phyloP scores from a whole-genome alignment of 2,113 vertebrate species.

The Carassius carassius region DNA sequence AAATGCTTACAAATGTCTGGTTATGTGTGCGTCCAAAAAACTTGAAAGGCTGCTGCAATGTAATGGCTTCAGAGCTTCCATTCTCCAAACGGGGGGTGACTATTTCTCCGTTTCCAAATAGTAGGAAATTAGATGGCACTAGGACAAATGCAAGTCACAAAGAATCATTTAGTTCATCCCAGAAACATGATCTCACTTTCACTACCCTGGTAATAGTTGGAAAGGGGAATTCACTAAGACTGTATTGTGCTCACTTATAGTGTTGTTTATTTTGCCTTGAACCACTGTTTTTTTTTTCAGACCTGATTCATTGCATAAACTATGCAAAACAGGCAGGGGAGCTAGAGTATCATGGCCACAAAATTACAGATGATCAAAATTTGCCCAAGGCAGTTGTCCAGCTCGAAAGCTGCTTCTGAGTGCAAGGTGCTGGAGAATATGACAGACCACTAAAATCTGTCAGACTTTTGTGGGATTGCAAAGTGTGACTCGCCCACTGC shows the following conservation, averaged over 20 bases:
- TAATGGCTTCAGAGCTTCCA: background rate
- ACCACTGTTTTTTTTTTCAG: no score
- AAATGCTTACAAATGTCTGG: background rate
- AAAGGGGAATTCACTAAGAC: background rate
- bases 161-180: accelerated
- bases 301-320: background rate
- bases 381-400: background rate
- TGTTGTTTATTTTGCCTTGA: background rate
- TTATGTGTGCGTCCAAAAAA: background rate
- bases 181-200: background rate
- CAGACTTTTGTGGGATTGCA: background rate
- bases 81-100: background rate
- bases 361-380: background rate
- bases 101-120: background rate
- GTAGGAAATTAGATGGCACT: conserved; percentile 1
- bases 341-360: background rate
- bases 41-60: background rate
- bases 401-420: accelerated
- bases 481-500: background rate
- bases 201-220: no score
- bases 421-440: background rate
- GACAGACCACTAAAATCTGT: background rate
- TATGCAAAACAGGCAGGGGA: background rate
- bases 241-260: background rate
- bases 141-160: background rate